phyloP scores from a whole-genome alignment of 2,888 invertebrate genomes.

The Micoletzkya japonica region DNA sequence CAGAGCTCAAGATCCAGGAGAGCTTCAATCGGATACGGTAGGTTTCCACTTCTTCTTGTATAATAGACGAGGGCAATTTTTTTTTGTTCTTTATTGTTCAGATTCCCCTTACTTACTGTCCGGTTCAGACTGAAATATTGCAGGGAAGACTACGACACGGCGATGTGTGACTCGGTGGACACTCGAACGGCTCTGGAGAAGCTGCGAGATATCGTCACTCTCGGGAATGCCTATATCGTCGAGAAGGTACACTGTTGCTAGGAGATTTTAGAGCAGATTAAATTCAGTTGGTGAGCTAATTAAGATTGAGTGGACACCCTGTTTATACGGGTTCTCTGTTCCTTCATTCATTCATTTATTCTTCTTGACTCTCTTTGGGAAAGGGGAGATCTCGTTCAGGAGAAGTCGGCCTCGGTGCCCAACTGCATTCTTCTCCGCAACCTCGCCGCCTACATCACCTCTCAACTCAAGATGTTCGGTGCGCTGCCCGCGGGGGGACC shows the following conservation, averaged over 20 bases:
- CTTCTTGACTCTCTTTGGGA: not conserved
- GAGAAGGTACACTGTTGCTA: slow-evolving; percentile 59
- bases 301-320: not conserved
- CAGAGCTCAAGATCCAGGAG: slow-evolving; percentile 45
- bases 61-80: not conserved
- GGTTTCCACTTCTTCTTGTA: slow-evolving; percentile 4
- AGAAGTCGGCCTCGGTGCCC: slow-evolving; percentile 67
- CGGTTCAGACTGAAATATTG: slow-evolving; percentile 70
- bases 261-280: not conserved
- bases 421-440: slow-evolving; percentile 77
- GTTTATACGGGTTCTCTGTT: not conserved
- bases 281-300: not conserved
- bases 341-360: not conserved
- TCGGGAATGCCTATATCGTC: slow-evolving; percentile 82
- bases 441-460: slow-evolving; percentile 80
- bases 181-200: slow-evolving; percentile 83
- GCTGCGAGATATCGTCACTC: slow-evolving; percentile 81
- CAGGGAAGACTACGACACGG: slow-evolving; percentile 70
- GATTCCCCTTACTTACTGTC: slow-evolving; percentile 23
- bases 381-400: slow-evolving; percentile 48
- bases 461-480: slow-evolving; percentile 68
- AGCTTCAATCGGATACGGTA: slow-evolving; percentile 37
- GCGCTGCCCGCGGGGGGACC: slow-evolving; percentile 43
- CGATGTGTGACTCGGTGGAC: slow-evolving; percentile 79
- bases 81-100: not conserved